Base-by-base conservation (phyloP, 2,888 invertebrate species). In the Pimpla rufipes region DNA sequence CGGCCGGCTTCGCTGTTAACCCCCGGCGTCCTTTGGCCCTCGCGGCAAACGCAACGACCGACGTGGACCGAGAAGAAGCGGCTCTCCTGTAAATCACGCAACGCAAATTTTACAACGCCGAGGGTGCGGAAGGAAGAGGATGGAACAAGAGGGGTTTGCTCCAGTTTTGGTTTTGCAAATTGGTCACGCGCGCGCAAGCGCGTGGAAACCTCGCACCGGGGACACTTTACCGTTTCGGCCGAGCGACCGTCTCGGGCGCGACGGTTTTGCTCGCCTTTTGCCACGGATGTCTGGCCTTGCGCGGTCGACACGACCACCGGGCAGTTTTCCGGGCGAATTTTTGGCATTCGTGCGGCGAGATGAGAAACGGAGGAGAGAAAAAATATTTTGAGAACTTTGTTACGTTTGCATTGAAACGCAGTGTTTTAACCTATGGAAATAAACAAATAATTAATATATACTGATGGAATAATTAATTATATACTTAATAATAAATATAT, bases 51-150 rank as follows among this genome's bases (percentile, higher is more conserved):
- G 29, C 29, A 5, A 29, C 29, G 29, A n/a, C 64, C 6, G 40
- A 35, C 52, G 59, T 13, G 2, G 29, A n/a, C 40, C 68, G 21
- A 29, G 21, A 37, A 18, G 21, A 18, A 52, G 52, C 52, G 29
- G 21, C 70, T 67, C 66, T 81, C 55, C 80, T 85, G 88, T 89
- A 90, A 90, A 89, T 88, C 89, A 88, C 84, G 79, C 55, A 66
- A 45, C 73, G 23, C 50, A 79, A 79, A 90, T 87, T 89, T 89
- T 88, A 88, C 86, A 73, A 55, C 78, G 29, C 29, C 5, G 29
- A 29, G 29, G 77, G 77, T 62, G 35, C 13, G 47, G 37, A 77
- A 55, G 47, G n/a, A 55, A n/a, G 37, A 42, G 57, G 50, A 16
- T 35, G 23, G 16, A 59, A 57, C 21, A 71, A 66, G 40, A 70